Evolutionary conservation across 2,888 invertebrate species (phyloP).

Genomic region (Noctua pronuba): DNA sequence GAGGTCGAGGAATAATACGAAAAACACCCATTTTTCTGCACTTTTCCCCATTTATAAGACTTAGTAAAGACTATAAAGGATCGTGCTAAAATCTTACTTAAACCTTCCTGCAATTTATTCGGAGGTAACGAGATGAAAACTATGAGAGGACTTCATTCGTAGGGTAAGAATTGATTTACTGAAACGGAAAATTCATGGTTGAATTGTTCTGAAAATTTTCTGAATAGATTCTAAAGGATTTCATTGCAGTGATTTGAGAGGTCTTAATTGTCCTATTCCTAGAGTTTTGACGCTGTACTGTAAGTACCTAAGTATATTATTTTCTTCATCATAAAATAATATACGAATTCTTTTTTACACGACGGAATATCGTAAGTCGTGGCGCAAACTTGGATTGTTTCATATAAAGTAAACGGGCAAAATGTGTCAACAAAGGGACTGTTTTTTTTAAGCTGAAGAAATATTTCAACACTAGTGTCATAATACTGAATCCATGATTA

Average conservation of each 20-base stretch:
- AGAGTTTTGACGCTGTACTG: not conserved
- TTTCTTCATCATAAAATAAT: too few relatives aligned
- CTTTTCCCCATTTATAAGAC: not conserved
- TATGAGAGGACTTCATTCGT: conserved; percentile 7
- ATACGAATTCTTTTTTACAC: too few relatives aligned
- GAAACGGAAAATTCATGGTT: conserved; percentile 38
- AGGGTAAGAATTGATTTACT: conserved; percentile 37
- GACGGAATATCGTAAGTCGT: not conserved
- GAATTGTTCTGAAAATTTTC: conserved; percentile 9
- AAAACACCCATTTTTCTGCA: conserved; percentile 28
- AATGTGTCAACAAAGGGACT: not conserved
- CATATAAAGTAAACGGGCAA: not conserved
- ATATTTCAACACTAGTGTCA: not conserved
- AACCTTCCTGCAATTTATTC: conserved; percentile 22
- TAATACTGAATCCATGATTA: not conserved
- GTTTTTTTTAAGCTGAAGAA: not conserved
- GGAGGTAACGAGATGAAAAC: conserved; percentile 15
- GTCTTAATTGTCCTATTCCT: conserved; percentile 19
- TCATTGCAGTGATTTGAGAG: conserved; percentile 6
- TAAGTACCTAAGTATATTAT: not conserved
- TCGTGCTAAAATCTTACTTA: not conserved
- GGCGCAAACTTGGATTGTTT: too few relatives aligned
- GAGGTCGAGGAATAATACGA: conserved; percentile 20
- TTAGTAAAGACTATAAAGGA: conserved; percentile 11
- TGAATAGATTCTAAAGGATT: conserved; percentile 20